Evolutionary conservation across 1,140 invertebrate genomes (phyloP).

Genomic region (Polypedilum pembai): DNA sequence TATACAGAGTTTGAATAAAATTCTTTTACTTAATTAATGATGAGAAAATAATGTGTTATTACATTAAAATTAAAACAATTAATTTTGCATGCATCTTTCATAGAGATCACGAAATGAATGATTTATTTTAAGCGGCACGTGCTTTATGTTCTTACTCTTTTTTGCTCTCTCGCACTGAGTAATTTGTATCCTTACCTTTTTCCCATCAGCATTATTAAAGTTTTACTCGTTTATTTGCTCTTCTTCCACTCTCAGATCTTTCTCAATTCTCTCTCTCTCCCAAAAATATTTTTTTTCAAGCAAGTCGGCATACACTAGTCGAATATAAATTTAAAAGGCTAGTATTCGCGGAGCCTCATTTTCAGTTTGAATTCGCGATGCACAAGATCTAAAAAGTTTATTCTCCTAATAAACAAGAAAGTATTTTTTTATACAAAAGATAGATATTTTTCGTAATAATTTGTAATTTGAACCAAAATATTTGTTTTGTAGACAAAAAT

Average conservation of each 20-base stretch:
- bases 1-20: too few relatives aligned
- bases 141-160: not conserved
- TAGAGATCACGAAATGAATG: not conserved
- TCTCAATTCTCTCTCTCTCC: constrained; percentile 10
- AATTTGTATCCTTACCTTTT: constrained; percentile 12
- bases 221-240: not conserved
- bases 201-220: not conserved
- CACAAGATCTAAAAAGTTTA: not conserved
- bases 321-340: constrained; percentile 14
- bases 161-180: not conserved
- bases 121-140: not conserved
- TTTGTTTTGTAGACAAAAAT: not conserved
- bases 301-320: not conserved
- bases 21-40: too few relatives aligned
- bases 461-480: constrained; percentile 1
- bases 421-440: not conserved
- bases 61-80: too few relatives aligned
- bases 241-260: constrained; percentile 8
- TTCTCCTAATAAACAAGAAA: not conserved
- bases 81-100: too few relatives aligned
- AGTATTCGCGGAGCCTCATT: constrained; percentile 2
- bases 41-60: too few relatives aligned
- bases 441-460: not conserved
- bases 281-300: not conserved
- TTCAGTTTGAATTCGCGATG: not conserved